Base-by-base conservation (phyloP, 2,113 vertebrate species). In the Pseudopodoces humilis region DNA sequence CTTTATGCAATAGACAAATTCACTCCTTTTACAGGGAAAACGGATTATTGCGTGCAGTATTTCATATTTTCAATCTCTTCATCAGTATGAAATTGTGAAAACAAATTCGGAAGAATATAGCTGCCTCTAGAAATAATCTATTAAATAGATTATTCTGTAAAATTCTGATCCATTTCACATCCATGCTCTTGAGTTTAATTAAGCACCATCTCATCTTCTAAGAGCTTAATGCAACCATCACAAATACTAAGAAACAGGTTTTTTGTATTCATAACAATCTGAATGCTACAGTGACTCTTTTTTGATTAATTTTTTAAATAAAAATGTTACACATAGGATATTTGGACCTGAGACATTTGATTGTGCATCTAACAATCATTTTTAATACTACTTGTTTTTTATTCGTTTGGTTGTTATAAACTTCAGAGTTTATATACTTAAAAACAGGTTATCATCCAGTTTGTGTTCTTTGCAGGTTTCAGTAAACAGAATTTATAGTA, bases 231-330 rank as follows among this genome's bases (percentile, higher is more conserved):
- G 24, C 16, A 83, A 59, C 11, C 15, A 81, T 15, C 20, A 74
- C 5, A 35, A 56, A 87, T 15, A 68, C 22, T 68, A 80, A 59
- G 64, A 81, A 81, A 75, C 6, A 82, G 67, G 28, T 49, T 78
- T 62, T 39, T 62, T 39, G n/a, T 20, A 88, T 78, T 84, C 7
- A 28, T 17, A 44, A 74, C 33, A 44, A 79, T 52, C 37, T 52
- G 33, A 82, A 65, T 77, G 23, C 7, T 16, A 56, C 0, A 0
- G 5, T n/a, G 43, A 52, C 7, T 25, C 3, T 28, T 16, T 43
- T 56, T 3, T 8, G 13, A 23, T 49, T 46, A 20, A 5, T 33
- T 25, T 83, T 28, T 22, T 1, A 10, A 37, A 70, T 24, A 39
- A 53, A 58, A 88, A 88, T 28, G 11, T 5, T 39, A 72, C 24